phyloP scores from a whole-genome alignment of 2,797 vertebrate species.

The Heliangelus exortis region DNA sequence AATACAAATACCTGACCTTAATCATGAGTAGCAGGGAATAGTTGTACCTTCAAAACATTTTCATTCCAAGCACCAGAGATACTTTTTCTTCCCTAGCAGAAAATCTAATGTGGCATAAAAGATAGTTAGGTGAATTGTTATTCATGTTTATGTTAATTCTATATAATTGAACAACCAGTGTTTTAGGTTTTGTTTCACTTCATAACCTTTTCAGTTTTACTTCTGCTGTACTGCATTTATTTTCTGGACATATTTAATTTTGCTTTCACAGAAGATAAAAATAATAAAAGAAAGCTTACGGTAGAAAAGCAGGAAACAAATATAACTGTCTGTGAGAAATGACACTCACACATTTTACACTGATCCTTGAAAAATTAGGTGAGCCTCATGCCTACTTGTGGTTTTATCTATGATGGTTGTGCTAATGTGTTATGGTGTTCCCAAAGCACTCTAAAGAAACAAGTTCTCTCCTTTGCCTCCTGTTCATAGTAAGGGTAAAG shows the following conservation, averaged over 20 bases:
- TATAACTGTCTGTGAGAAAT: conserved; percentile 5
- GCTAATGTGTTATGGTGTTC: neutral
- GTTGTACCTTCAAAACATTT: neutral
- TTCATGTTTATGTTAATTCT: neutral
- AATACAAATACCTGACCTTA: neutral
- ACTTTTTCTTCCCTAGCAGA: neutral
- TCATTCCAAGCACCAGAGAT: neutral
- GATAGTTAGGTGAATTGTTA: neutral
- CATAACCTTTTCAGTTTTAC: neutral
- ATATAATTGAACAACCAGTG: neutral
- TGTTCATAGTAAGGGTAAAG: neutral
- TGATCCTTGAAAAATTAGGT: conserved; percentile 39
- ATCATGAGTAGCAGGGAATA: neutral
- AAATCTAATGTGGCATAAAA: neutral
- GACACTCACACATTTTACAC: conserved; percentile 1
- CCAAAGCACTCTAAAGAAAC: neutral
- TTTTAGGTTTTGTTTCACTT: neutral
- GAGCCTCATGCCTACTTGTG: neutral
- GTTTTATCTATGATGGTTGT: neutral
- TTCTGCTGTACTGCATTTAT: neutral
- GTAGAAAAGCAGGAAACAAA: conserved; percentile 17
- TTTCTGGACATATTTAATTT: neutral
- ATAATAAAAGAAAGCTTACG: neutral
- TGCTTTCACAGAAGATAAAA: neutral
- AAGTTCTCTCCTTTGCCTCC: neutral